Conservation (phyloP, 2,113 vertebrate species). For the Solea solea region DNA sequence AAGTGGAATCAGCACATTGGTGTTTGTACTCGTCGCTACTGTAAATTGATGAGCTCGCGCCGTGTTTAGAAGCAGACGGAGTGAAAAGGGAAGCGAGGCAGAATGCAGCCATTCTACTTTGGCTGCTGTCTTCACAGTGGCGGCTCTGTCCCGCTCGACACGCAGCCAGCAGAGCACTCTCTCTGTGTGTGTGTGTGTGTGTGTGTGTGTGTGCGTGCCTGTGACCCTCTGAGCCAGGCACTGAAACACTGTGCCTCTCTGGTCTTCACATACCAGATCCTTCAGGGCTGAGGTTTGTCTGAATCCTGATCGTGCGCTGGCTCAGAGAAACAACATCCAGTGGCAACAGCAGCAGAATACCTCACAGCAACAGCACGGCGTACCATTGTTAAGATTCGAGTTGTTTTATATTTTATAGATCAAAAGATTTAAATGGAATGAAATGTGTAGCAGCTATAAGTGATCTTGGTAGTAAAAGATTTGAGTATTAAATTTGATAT, state of each 20-base stretch:
- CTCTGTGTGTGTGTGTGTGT: background rate
- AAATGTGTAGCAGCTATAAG: no score
- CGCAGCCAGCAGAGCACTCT: slow-evolving; percentile 48
- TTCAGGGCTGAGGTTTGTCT: slow-evolving; percentile 15
- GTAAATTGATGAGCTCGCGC: background rate
- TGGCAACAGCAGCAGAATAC: background rate
- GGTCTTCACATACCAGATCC: slow-evolving; percentile 8
- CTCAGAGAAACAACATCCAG: slow-evolving; percentile 17
- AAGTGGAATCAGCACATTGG: background rate
- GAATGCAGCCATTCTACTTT: slow-evolving; percentile 54
- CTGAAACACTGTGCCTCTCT: slow-evolving; percentile 34
- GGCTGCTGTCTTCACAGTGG: slow-evolving; percentile 51
- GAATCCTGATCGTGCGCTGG: slow-evolving; percentile 1
- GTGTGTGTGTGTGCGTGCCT: slow-evolving; percentile 3
- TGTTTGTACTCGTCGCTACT: background rate
- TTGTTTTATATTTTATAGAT: no score
- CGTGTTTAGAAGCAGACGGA: slow-evolving; percentile 21
- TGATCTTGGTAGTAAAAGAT: no score
- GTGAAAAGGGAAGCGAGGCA: slow-evolving; percentile 22
- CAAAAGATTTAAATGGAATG: no score
- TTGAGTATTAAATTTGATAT: no score
- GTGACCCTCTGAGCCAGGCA: slow-evolving; percentile 64
- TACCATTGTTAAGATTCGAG: no score
- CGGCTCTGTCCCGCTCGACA: slow-evolving; percentile 49
- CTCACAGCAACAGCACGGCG: background rate